phyloP scores from a whole-genome alignment of 2,797 vertebrate species.

The Eutrigla gurnardus region DNA sequence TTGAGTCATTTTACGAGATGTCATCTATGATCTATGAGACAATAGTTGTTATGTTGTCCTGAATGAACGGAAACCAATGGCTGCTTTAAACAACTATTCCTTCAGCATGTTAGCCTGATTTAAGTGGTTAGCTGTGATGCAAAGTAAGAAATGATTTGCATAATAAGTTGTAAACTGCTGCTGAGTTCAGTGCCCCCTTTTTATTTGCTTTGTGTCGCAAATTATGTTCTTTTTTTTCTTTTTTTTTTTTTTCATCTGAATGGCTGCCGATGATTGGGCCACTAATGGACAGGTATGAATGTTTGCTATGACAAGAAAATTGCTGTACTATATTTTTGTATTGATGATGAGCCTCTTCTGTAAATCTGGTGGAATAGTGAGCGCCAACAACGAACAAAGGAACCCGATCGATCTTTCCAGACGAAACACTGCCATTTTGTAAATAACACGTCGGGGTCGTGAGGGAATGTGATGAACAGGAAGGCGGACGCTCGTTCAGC shows the following conservation, averaged over 20 bases:
- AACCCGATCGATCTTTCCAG: slow-evolving; percentile 25
- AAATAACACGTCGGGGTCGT: slow-evolving; percentile 44
- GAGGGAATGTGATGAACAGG: too few relatives aligned
- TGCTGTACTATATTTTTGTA: slow-evolving; percentile 81
- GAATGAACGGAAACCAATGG: not conserved
- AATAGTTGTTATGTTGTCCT: not conserved
- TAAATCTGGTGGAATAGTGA: slow-evolving; percentile 19
- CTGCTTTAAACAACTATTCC: not conserved
- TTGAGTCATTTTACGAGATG: not conserved
- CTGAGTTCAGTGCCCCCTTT: slow-evolving; percentile 1
- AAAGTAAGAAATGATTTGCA: not conserved
- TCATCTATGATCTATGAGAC: not conserved
- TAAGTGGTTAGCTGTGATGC: not conserved
- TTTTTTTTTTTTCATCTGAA: slow-evolving; percentile 25
- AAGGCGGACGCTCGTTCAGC: slow-evolving; percentile 12
- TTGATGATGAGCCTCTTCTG: slow-evolving; percentile 55
- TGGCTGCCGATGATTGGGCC: slow-evolving; percentile 65
- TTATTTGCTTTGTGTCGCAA: slow-evolving; percentile 41
- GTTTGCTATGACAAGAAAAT: slow-evolving; percentile 79
- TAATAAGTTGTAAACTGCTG: slow-evolving; percentile 10
- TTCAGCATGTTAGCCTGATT: too few relatives aligned
- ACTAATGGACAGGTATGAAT: slow-evolving; percentile 77
- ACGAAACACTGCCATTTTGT: slow-evolving; percentile 71
- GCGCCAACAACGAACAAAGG: slow-evolving; percentile 38
- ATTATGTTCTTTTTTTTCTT: slow-evolving; percentile 13